Percentiles rank a stretch among this genome's conserved stretches.
Evolutionary conservation across 2,888 invertebrate genomes (phyloP).

Genomic region (Hirtodrosophila confusa): DNA sequence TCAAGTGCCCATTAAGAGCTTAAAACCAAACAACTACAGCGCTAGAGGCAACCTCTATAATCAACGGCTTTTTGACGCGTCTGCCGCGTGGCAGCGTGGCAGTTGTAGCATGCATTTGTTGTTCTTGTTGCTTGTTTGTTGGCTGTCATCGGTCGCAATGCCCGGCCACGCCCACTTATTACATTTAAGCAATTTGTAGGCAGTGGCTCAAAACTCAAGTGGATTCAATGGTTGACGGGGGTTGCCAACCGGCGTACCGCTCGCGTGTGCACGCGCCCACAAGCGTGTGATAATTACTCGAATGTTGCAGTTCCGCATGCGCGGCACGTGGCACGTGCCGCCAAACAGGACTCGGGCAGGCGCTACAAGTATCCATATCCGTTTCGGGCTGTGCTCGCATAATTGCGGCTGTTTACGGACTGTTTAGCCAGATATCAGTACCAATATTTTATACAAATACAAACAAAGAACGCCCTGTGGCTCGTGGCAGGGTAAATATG

Average conservation of each 20-base stretch:
- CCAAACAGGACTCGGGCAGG: constrained; percentile 4
- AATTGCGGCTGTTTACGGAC: constrained; percentile 57
- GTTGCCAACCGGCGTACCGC: constrained; percentile 13
- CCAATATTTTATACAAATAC: constrained; percentile 49
- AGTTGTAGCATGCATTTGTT: constrained; percentile 1
- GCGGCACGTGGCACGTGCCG: constrained; percentile 70
- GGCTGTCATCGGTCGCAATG: constrained; percentile 40
- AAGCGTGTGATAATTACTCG: constrained; percentile 81
- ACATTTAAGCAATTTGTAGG: constrained; percentile 66
- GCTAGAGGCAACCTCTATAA: constrained; percentile 64
- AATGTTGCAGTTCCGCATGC: constrained; percentile 68
- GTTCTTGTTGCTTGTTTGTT: constrained; percentile 41
- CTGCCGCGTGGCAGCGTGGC: constrained; percentile 53
- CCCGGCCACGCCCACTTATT: constrained; percentile 69
- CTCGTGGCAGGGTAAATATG: constrained; percentile 59
- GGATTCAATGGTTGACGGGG: constrained; percentile 38
- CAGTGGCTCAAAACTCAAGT: constrained; percentile 50
- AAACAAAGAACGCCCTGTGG: constrained; percentile 19
- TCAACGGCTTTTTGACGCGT: constrained; percentile 76
- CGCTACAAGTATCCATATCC: constrained; percentile 82
- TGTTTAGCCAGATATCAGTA: constrained; percentile 65
- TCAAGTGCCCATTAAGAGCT: constrained; percentile 77
- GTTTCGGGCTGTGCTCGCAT: constrained; percentile 48
- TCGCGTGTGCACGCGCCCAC: constrained; percentile 63
- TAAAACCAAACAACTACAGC: constrained; percentile 61